Evolutionary conservation across 2,797 vertebrate species (phyloP).

Genomic region (Fratercula arctica): DNA sequence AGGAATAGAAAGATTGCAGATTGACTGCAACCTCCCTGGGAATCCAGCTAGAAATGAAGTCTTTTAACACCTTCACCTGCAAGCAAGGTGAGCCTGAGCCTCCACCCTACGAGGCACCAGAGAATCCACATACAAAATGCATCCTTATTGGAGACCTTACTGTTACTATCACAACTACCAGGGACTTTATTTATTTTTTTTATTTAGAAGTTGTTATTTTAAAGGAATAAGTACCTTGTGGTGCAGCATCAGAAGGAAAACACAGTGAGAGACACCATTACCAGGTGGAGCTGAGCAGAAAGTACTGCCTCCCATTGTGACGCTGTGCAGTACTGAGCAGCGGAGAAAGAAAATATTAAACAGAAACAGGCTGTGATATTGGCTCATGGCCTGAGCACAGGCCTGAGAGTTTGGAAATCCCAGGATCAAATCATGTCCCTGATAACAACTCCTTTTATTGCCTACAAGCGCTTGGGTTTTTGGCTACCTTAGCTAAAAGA

Average conservation of each 20-base stretch:
- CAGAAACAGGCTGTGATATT: conserved; percentile 39
- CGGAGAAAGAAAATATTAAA: not conserved
- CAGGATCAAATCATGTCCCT: conserved; percentile 12
- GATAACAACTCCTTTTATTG: conserved; percentile 33
- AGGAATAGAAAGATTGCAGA: not conserved
- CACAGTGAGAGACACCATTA: not conserved
- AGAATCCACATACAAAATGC: not conserved
- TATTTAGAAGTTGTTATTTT: not conserved
- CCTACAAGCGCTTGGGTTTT: not conserved
- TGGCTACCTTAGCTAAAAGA: conserved; percentile 27
- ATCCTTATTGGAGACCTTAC: not conserved
- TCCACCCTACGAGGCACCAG: not conserved
- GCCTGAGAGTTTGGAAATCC: conserved; percentile 36
- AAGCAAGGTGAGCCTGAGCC: not conserved
- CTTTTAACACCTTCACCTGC: not conserved
- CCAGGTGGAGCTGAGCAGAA: not conserved
- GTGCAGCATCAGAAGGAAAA: not conserved
- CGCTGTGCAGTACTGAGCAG: not conserved
- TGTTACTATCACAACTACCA: not conserved
- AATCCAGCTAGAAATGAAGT: not conserved
- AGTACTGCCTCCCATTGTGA: not conserved
- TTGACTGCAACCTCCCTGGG: not conserved
- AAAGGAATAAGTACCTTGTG: not conserved
- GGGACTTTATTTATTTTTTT: fast-evolving
- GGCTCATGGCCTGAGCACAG: not conserved